Conservation (phyloP, 2,888 invertebrate species). For the Lycia hirtaria region DNA sequence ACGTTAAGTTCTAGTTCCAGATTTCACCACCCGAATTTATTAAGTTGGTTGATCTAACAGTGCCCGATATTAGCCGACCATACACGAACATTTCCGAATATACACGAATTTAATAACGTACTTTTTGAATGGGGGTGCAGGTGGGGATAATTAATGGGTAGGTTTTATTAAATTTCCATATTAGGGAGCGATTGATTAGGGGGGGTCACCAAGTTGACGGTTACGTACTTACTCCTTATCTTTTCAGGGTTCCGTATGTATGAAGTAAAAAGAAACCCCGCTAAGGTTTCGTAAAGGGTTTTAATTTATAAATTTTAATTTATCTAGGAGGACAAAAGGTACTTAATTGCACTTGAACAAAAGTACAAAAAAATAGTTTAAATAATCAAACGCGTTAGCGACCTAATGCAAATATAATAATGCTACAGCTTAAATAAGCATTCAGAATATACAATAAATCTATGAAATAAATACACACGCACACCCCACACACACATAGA, state of each 20-base stretch:
- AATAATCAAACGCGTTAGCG: too few species aligned
- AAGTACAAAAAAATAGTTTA: too few species aligned
- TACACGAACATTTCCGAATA: constrained; percentile 52
- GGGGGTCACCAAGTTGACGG: background rate
- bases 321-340: too few species aligned
- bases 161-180: constrained; percentile 45
- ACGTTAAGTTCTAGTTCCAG: constrained; percentile 21
- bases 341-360: too few species aligned
- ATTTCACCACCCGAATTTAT: background rate
- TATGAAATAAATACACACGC: constrained; percentile 21
- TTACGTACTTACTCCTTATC: background rate
- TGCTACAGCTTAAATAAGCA: background rate
- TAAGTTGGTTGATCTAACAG: background rate
- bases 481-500: constrained; percentile 48
- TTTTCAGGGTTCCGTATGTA: background rate
- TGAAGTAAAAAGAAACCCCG: too few species aligned
- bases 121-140: constrained; percentile 42
- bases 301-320: too few species aligned
- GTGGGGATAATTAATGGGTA: constrained; percentile 50
- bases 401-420: too few species aligned
- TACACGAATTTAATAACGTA: constrained; percentile 49
- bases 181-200: constrained; percentile 31
- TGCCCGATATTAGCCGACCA: constrained; percentile 42
- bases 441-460: background rate
- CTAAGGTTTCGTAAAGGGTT: too few species aligned